phyloP scores from a whole-genome alignment of 2,113 vertebrate species.

The Corythornis madagascariensis region DNA sequence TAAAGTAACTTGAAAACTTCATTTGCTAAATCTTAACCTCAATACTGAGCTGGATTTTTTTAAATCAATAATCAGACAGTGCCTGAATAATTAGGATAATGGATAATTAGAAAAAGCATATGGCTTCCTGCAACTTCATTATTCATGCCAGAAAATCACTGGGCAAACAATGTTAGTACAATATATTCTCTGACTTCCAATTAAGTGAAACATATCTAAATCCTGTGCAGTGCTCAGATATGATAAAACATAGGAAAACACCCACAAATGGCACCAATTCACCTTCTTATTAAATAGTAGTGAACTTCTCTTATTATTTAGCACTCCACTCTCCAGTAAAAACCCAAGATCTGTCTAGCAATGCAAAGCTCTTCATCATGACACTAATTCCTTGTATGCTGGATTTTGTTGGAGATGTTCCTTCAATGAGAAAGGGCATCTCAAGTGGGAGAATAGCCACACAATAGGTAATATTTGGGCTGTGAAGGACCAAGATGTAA shows the following conservation, averaged over 20 bases:
- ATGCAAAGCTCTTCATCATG: neutral
- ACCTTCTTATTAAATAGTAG: neutral
- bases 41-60: neutral
- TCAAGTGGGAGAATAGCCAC: neutral
- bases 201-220: neutral
- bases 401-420: neutral
- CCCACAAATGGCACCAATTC: neutral
- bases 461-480: neutral
- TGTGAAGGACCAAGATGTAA: neutral
- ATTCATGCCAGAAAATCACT: constrained; percentile 5
- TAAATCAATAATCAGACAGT: neutral
- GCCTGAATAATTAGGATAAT: neutral
- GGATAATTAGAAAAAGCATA: constrained; percentile 6
- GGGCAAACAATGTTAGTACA: neutral
- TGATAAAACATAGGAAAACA: neutral
- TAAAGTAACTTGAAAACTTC: constrained; percentile 24
- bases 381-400: neutral
- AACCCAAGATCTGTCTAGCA: neutral
- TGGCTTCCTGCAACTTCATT: constrained; percentile 8
- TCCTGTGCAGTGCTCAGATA: neutral
- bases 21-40: constrained; percentile 1
- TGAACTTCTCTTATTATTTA: neutral
- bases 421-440: neutral
- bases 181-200: neutral
- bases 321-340: neutral